A percentile compares a stretch with the other conserved stretches of the same genome.
Conservation (phyloP, 2,113 vertebrate species). For the Mobula hypostoma region DNA sequence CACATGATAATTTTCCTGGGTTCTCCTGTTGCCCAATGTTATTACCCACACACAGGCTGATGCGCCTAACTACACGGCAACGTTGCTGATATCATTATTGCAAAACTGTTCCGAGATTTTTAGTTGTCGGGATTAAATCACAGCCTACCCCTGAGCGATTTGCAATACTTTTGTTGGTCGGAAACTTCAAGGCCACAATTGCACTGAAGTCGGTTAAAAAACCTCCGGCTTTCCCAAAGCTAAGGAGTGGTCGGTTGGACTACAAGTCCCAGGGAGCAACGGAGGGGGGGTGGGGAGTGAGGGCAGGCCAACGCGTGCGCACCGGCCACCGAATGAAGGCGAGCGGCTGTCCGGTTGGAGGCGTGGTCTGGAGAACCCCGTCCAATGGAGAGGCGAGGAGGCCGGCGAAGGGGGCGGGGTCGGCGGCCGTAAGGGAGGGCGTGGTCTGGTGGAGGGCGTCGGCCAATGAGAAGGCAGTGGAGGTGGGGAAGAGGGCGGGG, state of each 20-base stretch:
- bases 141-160: no score
- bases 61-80: no score
- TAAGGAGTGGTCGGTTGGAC: conserved; percentile 40
- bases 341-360: conserved; percentile 38
- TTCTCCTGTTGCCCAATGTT: no score
- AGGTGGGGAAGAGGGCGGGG: not conserved
- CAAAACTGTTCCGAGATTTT: no score
- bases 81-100: no score
- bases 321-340: not conserved
- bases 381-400: conserved; percentile 2
- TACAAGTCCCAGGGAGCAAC: conserved; percentile 39
- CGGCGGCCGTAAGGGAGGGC: not conserved
- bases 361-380: not conserved
- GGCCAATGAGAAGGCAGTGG: not conserved
- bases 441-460: conserved; percentile 34
- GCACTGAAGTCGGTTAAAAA: not conserved
- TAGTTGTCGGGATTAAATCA: no score
- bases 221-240: conserved; percentile 29
- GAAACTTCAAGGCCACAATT: no score
- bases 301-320: conserved; percentile 38
- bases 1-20: no score
- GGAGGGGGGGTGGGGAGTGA: conserved; percentile 32
- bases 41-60: no score
- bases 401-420: conserved; percentile 35
- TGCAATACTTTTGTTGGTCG: no score